These are phyloP conservation scores for Aplocera efformata DNA, from an alignment of 2,888 invertebrate species.

Conservation along the genomic window DNA sequence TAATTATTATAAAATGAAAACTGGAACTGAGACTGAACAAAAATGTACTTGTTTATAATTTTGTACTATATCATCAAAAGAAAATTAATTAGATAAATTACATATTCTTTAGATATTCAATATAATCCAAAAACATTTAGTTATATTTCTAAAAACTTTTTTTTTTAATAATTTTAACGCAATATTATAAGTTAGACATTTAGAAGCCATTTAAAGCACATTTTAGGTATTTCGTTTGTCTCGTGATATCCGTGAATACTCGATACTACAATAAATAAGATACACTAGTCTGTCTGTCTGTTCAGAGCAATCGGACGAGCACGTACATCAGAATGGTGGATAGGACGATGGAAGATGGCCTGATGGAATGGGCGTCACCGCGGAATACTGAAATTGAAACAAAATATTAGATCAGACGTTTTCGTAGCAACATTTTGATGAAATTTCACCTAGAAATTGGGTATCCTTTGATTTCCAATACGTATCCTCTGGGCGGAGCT, in stretches of 20 bases:
- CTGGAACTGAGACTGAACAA: conserved; percentile 39
- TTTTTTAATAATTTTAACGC: conserved; percentile 9
- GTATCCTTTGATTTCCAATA: too few relatives aligned
- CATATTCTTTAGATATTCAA: neutral
- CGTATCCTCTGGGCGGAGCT: too few relatives aligned
- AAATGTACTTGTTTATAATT: conserved; percentile 22
- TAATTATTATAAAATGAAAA: conserved; percentile 29
- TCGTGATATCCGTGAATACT: conserved; percentile 35
- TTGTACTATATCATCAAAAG: conserved; percentile 7
- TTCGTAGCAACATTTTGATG: too few relatives aligned
- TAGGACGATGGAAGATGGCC: conserved; percentile 40
- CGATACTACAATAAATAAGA: conserved; percentile 65
- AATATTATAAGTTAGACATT: conserved; percentile 12
- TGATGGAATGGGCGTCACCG: conserved; percentile 41
- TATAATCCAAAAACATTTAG: neutral
- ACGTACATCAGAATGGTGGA: conserved; percentile 60
- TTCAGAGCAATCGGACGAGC: conserved; percentile 67
- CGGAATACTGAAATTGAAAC: conserved; percentile 55
- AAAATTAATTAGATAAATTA: neutral
- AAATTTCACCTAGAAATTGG: too few relatives aligned
- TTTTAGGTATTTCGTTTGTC: conserved; percentile 11
- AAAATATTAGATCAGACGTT: conserved; percentile 4
- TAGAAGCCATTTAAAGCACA: conserved; percentile 19
- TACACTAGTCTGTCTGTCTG: conserved; percentile 36
- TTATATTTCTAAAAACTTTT: neutral